Evolutionary conservation across 2,888 invertebrate species (phyloP).

Genomic region (Volucella bombylans): DNA sequence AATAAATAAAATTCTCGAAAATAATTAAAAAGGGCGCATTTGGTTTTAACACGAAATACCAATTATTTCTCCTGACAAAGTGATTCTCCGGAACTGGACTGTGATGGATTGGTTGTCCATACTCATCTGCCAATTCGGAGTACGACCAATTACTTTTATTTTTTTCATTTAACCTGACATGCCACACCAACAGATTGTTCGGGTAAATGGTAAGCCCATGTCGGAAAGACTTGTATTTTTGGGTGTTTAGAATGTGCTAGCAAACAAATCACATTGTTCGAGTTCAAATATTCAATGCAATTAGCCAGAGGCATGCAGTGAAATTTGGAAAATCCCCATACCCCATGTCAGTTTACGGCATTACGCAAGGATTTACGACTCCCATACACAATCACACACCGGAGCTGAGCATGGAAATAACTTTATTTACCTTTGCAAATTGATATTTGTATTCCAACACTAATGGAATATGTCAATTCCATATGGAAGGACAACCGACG

Average conservation of each 20-base stretch:
- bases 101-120: too few relatives aligned
- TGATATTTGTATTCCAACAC: conserved; percentile 44
- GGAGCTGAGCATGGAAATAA: neutral
- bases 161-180: conserved; percentile 7
- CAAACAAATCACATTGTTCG: conserved; percentile 18
- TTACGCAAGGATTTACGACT: neutral
- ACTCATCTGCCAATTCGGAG: too few relatives aligned
- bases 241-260: neutral
- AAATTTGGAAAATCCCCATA: conserved; percentile 17
- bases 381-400: neutral
- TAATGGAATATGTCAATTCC: conserved; percentile 58
- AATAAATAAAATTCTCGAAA: too few relatives aligned
- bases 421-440: conserved; percentile 48
- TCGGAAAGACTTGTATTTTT: conserved; percentile 9
- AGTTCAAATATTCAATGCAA: conserved; percentile 41
- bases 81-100: too few relatives aligned
- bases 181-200: conserved; percentile 19
- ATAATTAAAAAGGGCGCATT: too few relatives aligned
- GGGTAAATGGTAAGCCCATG: conserved; percentile 20
- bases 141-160: neutral
- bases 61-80: too few relatives aligned
- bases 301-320: conserved; percentile 33
- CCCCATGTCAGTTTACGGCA: neutral
- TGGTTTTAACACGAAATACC: too few relatives aligned
- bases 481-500: conserved; percentile 33